Evolutionary conservation across 2,113 vertebrate species (phyloP), one percentile per base, ranked within the genome.

Genomic region (Lagenorhynchus albirostris): DNA sequence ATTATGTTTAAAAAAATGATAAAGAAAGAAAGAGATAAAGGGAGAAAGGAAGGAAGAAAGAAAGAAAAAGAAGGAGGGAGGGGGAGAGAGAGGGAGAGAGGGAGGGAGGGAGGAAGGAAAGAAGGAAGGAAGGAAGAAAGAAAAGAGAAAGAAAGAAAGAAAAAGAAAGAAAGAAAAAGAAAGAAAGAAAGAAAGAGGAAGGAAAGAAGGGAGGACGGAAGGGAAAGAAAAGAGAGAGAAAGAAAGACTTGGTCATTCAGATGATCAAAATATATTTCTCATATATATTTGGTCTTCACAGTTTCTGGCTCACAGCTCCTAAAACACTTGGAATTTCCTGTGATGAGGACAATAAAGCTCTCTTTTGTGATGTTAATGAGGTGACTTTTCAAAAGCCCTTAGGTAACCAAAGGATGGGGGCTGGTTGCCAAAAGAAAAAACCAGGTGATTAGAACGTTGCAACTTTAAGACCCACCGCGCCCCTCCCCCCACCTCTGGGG

Each of bases 281-380:
- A 10, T 44, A 38, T 44, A 33, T 38, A 74, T 62, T 33, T 74
- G 53, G 31, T 44, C 38, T 62, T 74, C 55, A 18, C 8, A 44
- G 55, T 33, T 76, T 29, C 60, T 20, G 44, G 58, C 47, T 93
- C 44, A 41, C 41, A 41, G 41, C 41, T 41, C 41, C 41, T 41
- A 41, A 41, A 65, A 44, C 47, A 26, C 91, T 74, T 55, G 58
- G 81, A 76, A 85, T 85, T 85, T 85, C 91, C n/a, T 93, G 79
- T 29, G 38, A 47, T 29, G 8, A 55, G 44, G 2, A 4, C n/a
- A 38, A 6, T 18, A 55, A 76, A 76, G n/a, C 44, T 85, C 14
- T 41, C 91, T 85, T 93, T 85, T 67, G 70, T 85, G 74, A 53
- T 31, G 31, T 53, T 85, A 76, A 93, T 85, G 58, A 65, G 25